Base-by-base conservation (phyloP, 2,888 invertebrate species). In the Phorcus lineatus region DNA sequence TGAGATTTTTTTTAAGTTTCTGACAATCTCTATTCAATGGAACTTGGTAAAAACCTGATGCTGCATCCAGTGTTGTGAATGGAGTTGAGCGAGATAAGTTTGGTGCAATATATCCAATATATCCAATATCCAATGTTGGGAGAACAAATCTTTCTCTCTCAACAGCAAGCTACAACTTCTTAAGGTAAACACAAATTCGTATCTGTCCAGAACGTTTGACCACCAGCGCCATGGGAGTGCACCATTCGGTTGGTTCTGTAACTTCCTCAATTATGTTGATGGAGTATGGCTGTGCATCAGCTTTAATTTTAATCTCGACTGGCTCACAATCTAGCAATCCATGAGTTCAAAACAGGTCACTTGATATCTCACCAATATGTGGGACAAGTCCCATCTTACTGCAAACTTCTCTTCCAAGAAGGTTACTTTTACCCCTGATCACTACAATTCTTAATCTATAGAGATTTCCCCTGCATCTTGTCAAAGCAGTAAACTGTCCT, bases 221-320 rank as follows among this genome's bases (percentile, higher is more conserved):
- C 7, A 55, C 55, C 7, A 17, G 55, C 16, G 0, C 55, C 55
- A 55, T 55, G 16, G 55, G 55, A 24, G 36, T 28, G n/a, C 28
- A 81, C 83, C 81, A 83, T 19, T 81, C 81, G n/a, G 79, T 77
- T 6, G 81, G 84, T 28, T 80, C 77, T 7, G 80, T 84, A 16
- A 83, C 79, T 24, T 70, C 75, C 52, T 80, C 67, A 62, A 52
- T 77, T 66, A 77, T 75, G n/a, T 22, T 47, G 52, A 84, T 52
- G 67, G 74, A 53, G 70, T 80, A 77, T 22, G 77, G 75, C 52
- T 57, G 74, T 53, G 55, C 40, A 77, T 74, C 66, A 36, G 74
- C 67, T 78, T 55, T 57, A 24, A 80, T 31, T 62, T 74, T 74
- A 16, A 74, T 57, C 2, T 80, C 55, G 7, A 70, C 78, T 16